These are phyloP conservation scores for Bellardia pandia DNA, from an alignment of 2,888 invertebrate genomes.

Conservation along the genomic window DNA sequence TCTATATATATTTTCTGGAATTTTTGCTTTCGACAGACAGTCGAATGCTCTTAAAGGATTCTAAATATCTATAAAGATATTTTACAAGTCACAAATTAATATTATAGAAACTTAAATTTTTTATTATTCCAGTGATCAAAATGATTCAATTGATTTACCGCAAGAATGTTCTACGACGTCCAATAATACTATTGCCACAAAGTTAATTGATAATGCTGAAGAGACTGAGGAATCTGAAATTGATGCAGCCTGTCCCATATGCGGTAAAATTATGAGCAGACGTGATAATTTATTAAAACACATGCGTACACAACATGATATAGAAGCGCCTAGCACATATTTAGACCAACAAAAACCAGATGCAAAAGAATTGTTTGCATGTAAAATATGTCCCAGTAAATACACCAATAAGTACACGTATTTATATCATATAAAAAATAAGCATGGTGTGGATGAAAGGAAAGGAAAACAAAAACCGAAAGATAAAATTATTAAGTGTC, in stretches of 20 bases:
- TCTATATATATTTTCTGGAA: too few relatives aligned
- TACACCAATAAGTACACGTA: constrained; percentile 45
- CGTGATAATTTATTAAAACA: constrained; percentile 44
- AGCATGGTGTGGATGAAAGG: constrained; percentile 30
- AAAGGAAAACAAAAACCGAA: constrained; percentile 2
- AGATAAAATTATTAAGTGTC: constrained; percentile 54
- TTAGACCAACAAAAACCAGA: not conserved
- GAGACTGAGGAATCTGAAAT: not conserved
- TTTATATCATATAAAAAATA: constrained; percentile 46
- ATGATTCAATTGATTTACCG: not conserved
- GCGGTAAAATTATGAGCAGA: constrained; percentile 13
- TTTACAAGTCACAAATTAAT: too few relatives aligned
- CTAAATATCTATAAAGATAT: too few relatives aligned
- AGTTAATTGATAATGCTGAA: not conserved
- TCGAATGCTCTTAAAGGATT: too few relatives aligned
- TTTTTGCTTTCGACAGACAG: too few relatives aligned
- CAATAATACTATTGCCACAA: not conserved
- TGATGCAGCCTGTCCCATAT: constrained; percentile 35
- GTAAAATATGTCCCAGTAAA: constrained; percentile 41
- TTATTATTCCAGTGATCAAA: not conserved
- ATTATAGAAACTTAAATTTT: too few relatives aligned
- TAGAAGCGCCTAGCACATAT: constrained; percentile 14
- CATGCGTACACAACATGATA: constrained; percentile 54
- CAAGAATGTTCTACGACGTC: not conserved
- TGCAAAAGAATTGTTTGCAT: not conserved